Base-by-base conservation (phyloP, 1,140 invertebrate species). In the Nylanderia fulva region DNA sequence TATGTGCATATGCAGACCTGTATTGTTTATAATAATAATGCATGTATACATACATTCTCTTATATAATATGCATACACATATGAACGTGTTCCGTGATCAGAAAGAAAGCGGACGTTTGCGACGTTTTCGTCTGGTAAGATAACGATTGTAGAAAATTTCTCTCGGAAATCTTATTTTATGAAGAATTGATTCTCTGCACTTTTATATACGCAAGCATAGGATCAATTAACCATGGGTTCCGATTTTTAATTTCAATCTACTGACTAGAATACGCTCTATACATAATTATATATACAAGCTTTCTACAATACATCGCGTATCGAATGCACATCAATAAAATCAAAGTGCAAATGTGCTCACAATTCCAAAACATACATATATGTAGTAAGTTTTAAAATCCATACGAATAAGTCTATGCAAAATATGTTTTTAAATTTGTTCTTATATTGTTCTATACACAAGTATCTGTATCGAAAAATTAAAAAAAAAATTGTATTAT, bases 171-270 rank as follows among this genome's bases (percentile, higher is more conserved):
- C 52, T 24, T 71, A 66, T 76, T 90, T 74, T 77, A 82, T 54
- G 66, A 89, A 61, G 76, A 60, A 87, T 85, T 87, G 88, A 82
- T 87, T 33, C 85, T 89, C 56, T 89, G 88, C 88, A 90, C 80
- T 89, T 89, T 90, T 89, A 87, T 89, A 89, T 86, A 68, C 74
- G 64, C 68, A 68, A 90, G 85, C 75, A 83, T 76, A 87, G 85
- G 88, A 72, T 45, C 87, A 82, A 64, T 33, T 56, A 60, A 24
- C 48, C 27, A 13, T 42, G 36, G 84, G 56, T 56, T 77, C 71
- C 68, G 75, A 74, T 48, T 84, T 86, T 66, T 87, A 87, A 83
- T 89, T 90, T 90, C 86, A 83, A 77, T 64, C 63, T 86, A 77
- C 68, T 86, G 80, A 84, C 79, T 66, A 63, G 36, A 80, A 21